phyloP scores from a whole-genome alignment of 2,888 invertebrate genomes.

The Tetheella fluctuosa region DNA sequence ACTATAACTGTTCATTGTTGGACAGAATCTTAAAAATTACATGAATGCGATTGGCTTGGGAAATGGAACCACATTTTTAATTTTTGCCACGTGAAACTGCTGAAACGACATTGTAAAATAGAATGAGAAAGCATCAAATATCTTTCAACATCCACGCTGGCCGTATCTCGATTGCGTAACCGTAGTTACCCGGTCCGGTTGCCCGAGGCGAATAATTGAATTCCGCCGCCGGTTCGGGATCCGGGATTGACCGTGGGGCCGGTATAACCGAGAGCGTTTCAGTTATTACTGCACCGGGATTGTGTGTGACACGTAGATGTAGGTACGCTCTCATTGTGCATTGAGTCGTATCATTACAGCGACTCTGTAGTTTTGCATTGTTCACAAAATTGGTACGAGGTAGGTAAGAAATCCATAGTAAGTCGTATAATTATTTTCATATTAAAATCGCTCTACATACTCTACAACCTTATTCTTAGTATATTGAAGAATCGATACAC shows the following conservation, averaged over 20 bases:
- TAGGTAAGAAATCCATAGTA: too few species aligned
- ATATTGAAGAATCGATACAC: too few species aligned
- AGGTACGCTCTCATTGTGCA: not conserved
- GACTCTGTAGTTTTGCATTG: not conserved
- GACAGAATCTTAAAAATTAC: too few species aligned
- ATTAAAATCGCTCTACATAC: too few species aligned
- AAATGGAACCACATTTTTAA: too few species aligned
- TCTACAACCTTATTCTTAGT: too few species aligned
- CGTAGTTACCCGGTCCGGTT: not conserved
- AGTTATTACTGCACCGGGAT: slow-evolving; percentile 1
- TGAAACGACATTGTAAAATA: too few species aligned
- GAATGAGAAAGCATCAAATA: not conserved
- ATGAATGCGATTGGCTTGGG: too few species aligned
- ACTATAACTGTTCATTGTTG: too few species aligned
- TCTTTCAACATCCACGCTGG: not conserved
- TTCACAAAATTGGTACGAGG: too few species aligned
- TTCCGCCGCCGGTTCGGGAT: not conserved
- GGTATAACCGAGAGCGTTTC: not conserved
- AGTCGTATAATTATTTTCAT: too few species aligned
- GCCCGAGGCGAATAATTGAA: slow-evolving; percentile 2
- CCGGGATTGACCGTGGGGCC: not conserved
- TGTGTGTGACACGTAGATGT: not conserved
- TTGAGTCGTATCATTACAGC: not conserved
- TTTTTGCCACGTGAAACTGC: too few species aligned
- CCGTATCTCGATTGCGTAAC: not conserved